Conservation (phyloP, 2,797 vertebrate genomes). For the Erpetoichthys calabaricus region DNA sequence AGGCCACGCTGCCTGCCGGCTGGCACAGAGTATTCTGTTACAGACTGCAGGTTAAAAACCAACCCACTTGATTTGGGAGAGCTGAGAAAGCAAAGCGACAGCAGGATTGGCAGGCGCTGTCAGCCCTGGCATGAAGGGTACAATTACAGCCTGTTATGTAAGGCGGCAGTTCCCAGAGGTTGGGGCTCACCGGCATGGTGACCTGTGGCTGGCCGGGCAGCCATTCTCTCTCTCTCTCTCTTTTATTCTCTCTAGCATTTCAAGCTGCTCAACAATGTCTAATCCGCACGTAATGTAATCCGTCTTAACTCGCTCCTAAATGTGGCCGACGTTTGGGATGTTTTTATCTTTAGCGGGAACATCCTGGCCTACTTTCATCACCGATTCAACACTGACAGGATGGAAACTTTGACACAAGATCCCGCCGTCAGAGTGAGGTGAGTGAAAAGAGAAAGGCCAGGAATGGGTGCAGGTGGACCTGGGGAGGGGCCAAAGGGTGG, state of each 20-base stretch:
- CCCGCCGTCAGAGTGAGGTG: slow-evolving; percentile 9
- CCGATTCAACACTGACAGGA: slow-evolving; percentile 4
- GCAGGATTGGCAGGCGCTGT: too few species aligned
- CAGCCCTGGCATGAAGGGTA: too few species aligned
- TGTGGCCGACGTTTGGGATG: slow-evolving; percentile 48
- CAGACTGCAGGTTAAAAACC: too few species aligned
- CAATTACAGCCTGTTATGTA: too few species aligned
- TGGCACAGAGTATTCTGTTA: too few species aligned
- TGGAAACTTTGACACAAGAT: slow-evolving; percentile 41
- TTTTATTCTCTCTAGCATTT: slow-evolving; percentile 25
- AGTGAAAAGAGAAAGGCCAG: neutral
- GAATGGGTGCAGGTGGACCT: slow-evolving; percentile 2
- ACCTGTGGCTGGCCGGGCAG: slow-evolving; percentile 8
- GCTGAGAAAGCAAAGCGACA: too few species aligned
- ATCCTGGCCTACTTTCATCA: slow-evolving; percentile 63
- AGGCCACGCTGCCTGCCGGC: too few species aligned
- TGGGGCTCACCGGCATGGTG: too few species aligned
- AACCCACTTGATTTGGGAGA: too few species aligned
- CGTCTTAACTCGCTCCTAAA: slow-evolving; percentile 61
- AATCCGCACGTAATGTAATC: slow-evolving; percentile 59
- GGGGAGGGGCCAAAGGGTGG: slow-evolving; percentile 1
- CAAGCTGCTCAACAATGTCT: slow-evolving; percentile 55
- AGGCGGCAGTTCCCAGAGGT: too few species aligned
- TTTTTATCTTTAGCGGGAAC: slow-evolving; percentile 59
- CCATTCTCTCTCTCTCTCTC: slow-evolving; percentile 28